Evolutionary conservation across 2,888 invertebrate species (phyloP).

Genomic region (Zhuqinia jingwanae): DNA sequence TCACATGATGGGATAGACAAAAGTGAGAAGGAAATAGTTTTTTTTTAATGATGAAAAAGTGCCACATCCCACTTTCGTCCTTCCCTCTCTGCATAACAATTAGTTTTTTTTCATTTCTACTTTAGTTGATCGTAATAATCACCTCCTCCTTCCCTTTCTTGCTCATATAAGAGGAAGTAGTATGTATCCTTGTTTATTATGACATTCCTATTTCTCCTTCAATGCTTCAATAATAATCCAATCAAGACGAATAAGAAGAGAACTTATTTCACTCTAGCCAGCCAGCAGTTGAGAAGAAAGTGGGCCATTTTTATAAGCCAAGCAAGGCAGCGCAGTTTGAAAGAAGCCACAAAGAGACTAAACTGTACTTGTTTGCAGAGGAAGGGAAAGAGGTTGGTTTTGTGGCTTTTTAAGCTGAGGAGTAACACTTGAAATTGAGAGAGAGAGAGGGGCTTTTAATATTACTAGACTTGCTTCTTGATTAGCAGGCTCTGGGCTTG

Average conservation of each 20-base stretch:
- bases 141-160: no score
- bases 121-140: no score
- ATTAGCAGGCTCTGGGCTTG: constrained; percentile 52
- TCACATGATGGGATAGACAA: no score
- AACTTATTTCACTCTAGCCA: not conserved
- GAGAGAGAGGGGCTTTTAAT: constrained; percentile 4
- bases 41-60: not conserved
- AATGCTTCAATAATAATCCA: not conserved
- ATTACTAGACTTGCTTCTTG: constrained; percentile 27
- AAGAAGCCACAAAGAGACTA: no score
- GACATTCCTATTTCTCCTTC: not conserved
- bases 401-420: constrained; percentile 39
- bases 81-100: not conserved
- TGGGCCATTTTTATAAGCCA: constrained; percentile 24
- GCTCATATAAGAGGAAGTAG: no score
- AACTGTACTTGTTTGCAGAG: no score
- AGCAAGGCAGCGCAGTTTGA: no score
- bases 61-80: no score
- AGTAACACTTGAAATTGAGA: constrained; percentile 42
- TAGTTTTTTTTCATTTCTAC: constrained; percentile 25
- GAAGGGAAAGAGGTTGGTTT: no score
- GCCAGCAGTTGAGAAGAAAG: not conserved
- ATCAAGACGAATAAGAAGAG: not conserved
- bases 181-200: not conserved
- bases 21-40: not conserved